Conservation (phyloP, 2,797 vertebrate species). For the Anolis apletophallus region DNA sequence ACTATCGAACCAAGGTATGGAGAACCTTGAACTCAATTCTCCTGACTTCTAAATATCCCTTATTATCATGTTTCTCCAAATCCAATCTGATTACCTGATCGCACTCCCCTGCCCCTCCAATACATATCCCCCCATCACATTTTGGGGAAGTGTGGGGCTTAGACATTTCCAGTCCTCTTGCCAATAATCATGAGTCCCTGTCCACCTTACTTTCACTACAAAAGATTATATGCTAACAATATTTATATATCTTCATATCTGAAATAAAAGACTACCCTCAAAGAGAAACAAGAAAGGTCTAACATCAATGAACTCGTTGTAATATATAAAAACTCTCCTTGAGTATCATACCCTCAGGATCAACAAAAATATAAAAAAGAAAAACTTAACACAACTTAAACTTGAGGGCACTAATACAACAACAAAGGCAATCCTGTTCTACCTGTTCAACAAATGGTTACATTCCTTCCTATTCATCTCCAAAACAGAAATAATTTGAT, state of each 20-base stretch:
- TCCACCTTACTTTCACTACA: not conserved
- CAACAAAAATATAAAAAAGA: not conserved
- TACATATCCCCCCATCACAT: not conserved
- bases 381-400: not conserved
- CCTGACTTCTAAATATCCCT: not conserved
- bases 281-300: not conserved
- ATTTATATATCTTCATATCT: not conserved
- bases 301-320: not conserved
- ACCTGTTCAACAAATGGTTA: slow-evolving; percentile 7
- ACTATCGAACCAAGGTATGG: too few species aligned
- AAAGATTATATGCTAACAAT: not conserved
- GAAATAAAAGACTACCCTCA: not conserved
- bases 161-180: not conserved
- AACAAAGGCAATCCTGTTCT: accelerated
- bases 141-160: not conserved
- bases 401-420: not conserved
- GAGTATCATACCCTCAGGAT: not conserved
- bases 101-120: not conserved
- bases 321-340: not conserved
- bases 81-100: not conserved
- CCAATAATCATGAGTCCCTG: not conserved
- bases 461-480: slow-evolving; percentile 50
- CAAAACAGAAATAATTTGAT: slow-evolving; percentile 67
- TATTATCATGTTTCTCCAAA: not conserved
- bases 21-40: too few species aligned